Percentiles rank a stretch among this genome's conserved stretches.
Conservation (phyloP, 2,888 invertebrate species). For the Chrysolina haemoptera region DNA sequence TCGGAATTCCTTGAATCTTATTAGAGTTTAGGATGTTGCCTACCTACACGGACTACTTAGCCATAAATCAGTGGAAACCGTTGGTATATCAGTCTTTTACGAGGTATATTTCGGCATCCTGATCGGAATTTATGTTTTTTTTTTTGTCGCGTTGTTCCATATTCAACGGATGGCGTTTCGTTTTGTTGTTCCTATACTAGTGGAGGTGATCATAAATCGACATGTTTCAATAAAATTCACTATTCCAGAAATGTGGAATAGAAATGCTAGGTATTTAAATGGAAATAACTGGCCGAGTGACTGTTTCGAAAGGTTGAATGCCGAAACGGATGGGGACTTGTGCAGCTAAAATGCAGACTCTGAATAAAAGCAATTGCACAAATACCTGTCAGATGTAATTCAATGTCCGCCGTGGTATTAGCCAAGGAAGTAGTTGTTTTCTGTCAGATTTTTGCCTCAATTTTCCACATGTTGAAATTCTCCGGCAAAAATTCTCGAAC, state of each 20-base stretch:
- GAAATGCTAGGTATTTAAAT: neutral
- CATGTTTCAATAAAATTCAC: slow-evolving; percentile 23
- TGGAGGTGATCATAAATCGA: slow-evolving; percentile 14
- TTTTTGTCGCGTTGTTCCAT: slow-evolving; percentile 16
- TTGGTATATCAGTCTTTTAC: slow-evolving; percentile 35
- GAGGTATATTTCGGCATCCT: slow-evolving; percentile 34
- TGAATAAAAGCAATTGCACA: no score
- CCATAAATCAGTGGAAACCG: slow-evolving; percentile 42
- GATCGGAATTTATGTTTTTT: slow-evolving; percentile 24
- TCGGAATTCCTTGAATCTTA: slow-evolving; percentile 45
- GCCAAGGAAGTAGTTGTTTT: no score
- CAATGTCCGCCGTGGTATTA: no score
- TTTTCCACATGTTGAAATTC: no score
- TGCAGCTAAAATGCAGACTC: neutral
- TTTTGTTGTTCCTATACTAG: slow-evolving; percentile 5
- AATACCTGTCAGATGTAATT: no score
- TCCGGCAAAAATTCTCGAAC: no score
- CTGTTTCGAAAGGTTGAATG: slow-evolving; percentile 1
- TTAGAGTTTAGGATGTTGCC: slow-evolving; percentile 43
- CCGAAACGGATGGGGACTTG: neutral
- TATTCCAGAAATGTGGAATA: slow-evolving; percentile 21
- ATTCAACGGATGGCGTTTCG: slow-evolving; percentile 13
- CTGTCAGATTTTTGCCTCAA: no score
- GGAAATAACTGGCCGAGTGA: slow-evolving; percentile 5
- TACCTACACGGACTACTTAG: slow-evolving; percentile 40